phyloP scores from a whole-genome alignment of 2,888 invertebrate genomes.

The Smittia aterrima region DNA sequence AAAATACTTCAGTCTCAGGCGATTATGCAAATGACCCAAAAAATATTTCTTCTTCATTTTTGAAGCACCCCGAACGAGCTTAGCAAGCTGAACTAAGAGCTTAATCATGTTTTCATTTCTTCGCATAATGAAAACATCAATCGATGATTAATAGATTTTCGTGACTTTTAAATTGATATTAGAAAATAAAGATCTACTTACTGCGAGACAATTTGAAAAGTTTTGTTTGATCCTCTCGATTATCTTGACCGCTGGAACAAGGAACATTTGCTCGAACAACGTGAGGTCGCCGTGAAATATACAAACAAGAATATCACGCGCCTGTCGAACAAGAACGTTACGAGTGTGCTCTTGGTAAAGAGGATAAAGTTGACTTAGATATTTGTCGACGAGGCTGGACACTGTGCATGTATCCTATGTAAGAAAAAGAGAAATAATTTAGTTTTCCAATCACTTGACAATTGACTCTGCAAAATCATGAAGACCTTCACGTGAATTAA shows the following conservation, averaged over 20 bases:
- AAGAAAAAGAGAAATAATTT: neutral
- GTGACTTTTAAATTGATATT: slow-evolving; percentile 21
- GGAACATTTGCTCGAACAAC: slow-evolving; percentile 63
- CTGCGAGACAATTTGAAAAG: slow-evolving; percentile 48
- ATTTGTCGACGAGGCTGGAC: slow-evolving; percentile 58
- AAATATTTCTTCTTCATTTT: slow-evolving; percentile 11
- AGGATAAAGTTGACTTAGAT: slow-evolving; percentile 64
- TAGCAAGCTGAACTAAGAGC: slow-evolving; percentile 19
- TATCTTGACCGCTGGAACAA: slow-evolving; percentile 61
- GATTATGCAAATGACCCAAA: slow-evolving; percentile 41
- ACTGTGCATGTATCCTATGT: slow-evolving; percentile 46
- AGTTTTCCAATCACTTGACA: slow-evolving; percentile 2
- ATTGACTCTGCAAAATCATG: neutral
- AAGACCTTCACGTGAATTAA: slow-evolving; percentile 23
- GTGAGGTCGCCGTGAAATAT: slow-evolving; percentile 64
- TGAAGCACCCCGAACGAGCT: neutral
- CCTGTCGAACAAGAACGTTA: slow-evolving; percentile 65
- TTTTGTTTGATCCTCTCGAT: slow-evolving; percentile 57
- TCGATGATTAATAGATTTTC: slow-evolving; percentile 36
- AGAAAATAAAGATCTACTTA: neutral
- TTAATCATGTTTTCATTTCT: slow-evolving; percentile 31
- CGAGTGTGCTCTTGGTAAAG: slow-evolving; percentile 59
- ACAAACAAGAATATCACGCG: slow-evolving; percentile 65
- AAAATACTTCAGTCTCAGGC: neutral
- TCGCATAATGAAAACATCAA: slow-evolving; percentile 39